Percentiles rank a stretch among this genome's conserved stretches.
phyloP scores from a whole-genome alignment of 2,113 vertebrate species.

The Miniopterus natalensis region DNA sequence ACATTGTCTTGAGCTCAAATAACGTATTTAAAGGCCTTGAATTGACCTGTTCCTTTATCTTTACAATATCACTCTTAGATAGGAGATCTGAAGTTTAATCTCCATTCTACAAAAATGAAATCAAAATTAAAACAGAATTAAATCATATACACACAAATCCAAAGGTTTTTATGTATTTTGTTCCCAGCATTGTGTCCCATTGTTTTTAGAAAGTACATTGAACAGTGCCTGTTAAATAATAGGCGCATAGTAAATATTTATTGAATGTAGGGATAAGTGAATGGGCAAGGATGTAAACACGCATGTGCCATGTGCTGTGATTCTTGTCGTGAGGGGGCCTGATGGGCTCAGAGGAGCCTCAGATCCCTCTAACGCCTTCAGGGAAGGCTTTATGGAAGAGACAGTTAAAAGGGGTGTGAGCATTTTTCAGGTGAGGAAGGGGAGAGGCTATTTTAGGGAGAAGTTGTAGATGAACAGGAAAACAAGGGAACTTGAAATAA shows the following conservation, averaged over 20 bases:
- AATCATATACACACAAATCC: neutral
- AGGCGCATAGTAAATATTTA: neutral
- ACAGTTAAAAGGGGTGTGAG: neutral
- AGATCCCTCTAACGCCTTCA: neutral
- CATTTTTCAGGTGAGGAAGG: neutral
- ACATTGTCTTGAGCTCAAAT: neutral
- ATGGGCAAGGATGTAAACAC: neutral
- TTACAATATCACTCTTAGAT: slow-evolving; percentile 48
- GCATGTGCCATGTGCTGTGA: neutral
- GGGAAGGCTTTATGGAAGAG: neutral
- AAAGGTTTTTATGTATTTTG: neutral
- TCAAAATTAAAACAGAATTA: neutral
- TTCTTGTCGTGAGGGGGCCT: accelerated
- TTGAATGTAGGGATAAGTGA: too few species aligned
- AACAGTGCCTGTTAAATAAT: neutral
- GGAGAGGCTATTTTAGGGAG: neutral
- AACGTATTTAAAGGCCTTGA: slow-evolving; percentile 22
- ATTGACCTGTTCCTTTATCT: neutral
- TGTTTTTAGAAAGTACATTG: neutral
- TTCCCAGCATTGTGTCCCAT: neutral
- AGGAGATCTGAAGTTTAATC: neutral
- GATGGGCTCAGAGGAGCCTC: neutral
- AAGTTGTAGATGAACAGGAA: neutral
- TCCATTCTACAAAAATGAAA: slow-evolving; percentile 13
- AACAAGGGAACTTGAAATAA: neutral